Conservation (phyloP, 2,113 vertebrate genomes). For the Ginglymostoma cirratum region DNA sequence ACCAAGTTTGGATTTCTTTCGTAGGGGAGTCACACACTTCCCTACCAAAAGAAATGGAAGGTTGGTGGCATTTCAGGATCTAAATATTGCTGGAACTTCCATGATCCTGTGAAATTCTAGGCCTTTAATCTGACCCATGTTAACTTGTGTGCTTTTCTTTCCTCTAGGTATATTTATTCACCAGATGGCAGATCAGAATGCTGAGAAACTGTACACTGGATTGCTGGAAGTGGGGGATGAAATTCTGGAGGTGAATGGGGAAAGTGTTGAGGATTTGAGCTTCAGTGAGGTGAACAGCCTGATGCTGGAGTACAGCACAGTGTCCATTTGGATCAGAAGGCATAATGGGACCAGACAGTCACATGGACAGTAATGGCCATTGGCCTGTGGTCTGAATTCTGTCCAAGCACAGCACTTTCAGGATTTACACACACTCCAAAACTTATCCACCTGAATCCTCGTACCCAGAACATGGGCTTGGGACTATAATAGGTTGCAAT, state of each 20-base stretch:
- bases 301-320: constrained; percentile 62
- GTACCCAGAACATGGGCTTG: background rate
- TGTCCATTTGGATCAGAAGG: constrained; percentile 63
- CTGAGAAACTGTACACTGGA: constrained; percentile 74
- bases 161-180: constrained; percentile 79
- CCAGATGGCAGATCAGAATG: constrained; percentile 66
- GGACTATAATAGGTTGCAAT: background rate
- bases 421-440: background rate
- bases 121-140: background rate
- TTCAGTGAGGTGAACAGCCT: constrained; percentile 67
- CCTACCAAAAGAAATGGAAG: background rate
- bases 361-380: no score
- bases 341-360: no score
- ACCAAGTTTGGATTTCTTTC: background rate
- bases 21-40: no score
- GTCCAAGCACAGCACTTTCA: background rate
- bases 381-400: background rate
- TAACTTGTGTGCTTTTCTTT: fast-evolving
- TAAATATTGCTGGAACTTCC: background rate
- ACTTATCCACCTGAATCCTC: no score
- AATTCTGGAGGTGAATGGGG: constrained; percentile 84
- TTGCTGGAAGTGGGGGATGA: constrained; percentile 82
- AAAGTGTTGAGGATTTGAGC: constrained; percentile 69
- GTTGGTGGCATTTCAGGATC: background rate
- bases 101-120: background rate